Evolutionary conservation across 2,888 invertebrate genomes (phyloP), one percentile per base, ranked within the genome.

Genomic region (Noctua pronuba): DNA sequence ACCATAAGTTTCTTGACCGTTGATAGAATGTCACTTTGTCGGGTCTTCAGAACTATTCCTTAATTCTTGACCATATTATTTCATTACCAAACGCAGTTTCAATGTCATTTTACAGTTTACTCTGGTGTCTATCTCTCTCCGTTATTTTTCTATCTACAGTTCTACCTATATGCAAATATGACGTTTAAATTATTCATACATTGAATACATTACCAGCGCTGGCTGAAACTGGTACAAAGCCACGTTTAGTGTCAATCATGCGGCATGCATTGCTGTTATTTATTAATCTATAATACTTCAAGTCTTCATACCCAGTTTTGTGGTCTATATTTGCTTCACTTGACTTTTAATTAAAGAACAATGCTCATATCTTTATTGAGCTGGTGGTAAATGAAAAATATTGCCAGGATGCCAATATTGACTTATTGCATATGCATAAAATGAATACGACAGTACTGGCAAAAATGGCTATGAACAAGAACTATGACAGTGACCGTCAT

Each of bases 191-290:
- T 4, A 71, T 46, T 52, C 35, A 13, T 16, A 24, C 6, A 44
- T 35, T n/a, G 21, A 44, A 38, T 24, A 4, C 46, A 16, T 49
- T 41, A 11, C 24, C 31, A 6, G 11, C 16, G 24, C 28, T 71
- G 18, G 16, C 49, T 71, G 28, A 4, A 64, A 38, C 52, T 80
- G 24, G 28, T 78, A 71, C 70, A 49, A n/a, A n/a, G 16, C 31
- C 31, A 41, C 44, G 8, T 35, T 58, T 73, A 73, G 5, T 58
- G 66, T 81, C 79, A 80, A 80, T 73, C 74, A 79, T 21, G 28
- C 4, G 52, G 49, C 41, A 66, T 52, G 58, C 38, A 24, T 2
- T 49, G 28, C 13, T 66, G 24, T 44, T 21, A 60, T 58, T 66
- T 73, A 44, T 60, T 60, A 81, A 58, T 80, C 13, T 35, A 11